Conservation (phyloP, 1,140 invertebrate genomes). For the Orussus abietinus region DNA sequence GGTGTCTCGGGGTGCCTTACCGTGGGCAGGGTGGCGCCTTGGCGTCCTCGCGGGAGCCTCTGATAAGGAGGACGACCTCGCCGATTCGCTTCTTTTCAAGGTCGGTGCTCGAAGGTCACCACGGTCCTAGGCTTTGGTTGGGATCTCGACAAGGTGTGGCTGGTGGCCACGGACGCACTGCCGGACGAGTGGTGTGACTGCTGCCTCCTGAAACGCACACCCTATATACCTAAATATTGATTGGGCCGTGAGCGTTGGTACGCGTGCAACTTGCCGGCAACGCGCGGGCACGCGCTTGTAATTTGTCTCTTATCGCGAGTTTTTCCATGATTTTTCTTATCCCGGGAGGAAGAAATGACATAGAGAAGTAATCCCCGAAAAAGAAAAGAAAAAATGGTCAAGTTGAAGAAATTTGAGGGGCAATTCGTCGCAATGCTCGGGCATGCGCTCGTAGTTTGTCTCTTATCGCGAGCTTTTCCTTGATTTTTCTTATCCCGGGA, state of each 20-base stretch:
- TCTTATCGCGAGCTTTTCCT: too few relatives aligned
- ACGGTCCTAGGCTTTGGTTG: too few relatives aligned
- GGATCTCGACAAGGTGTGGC: slow-evolving; percentile 25
- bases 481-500: too few relatives aligned
- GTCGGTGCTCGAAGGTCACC: too few relatives aligned
- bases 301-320: too few relatives aligned
- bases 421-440: background rate
- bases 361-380: background rate
- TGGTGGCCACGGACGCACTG: slow-evolving; percentile 23
- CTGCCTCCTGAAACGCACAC: slow-evolving; percentile 14
- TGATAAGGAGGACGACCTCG: too few relatives aligned
- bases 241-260: slow-evolving; percentile 27
- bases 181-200: slow-evolving; percentile 9
- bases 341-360: too few relatives aligned
- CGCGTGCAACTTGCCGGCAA: slow-evolving; percentile 23
- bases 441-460: background rate
- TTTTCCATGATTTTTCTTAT: too few relatives aligned
- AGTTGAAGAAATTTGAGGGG: background rate
- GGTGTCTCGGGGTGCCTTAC: too few relatives aligned
- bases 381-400: background rate
- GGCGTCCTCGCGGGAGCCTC: too few relatives aligned
- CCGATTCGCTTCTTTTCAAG: too few relatives aligned
- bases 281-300: slow-evolving; percentile 9
- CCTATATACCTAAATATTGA: slow-evolving; percentile 26
- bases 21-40: too few relatives aligned